A percentile compares a stretch with the other conserved stretches of the same genome.
phyloP scores from a whole-genome alignment of 2,113 vertebrate genomes.

The Brachypteracias leptosomus region DNA sequence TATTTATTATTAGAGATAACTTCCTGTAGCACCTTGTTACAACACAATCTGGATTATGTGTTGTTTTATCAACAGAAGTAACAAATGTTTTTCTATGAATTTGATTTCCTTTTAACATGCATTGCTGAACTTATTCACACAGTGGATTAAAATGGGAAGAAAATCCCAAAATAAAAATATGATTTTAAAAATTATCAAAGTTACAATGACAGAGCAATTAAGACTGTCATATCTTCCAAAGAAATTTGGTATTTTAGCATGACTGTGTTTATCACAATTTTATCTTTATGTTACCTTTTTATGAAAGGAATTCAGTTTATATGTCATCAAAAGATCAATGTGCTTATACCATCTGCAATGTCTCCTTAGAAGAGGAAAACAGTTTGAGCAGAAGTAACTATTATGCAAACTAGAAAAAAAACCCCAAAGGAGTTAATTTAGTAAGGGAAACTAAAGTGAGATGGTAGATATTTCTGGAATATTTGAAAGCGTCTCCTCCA shows the following conservation, averaged over 20 bases:
- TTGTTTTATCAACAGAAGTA: not conserved
- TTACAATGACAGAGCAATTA: not conserved
- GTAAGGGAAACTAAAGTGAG: constrained; percentile 70
- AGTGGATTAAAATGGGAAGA: constrained; percentile 29
- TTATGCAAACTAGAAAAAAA: constrained; percentile 64
- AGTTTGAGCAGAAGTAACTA: constrained; percentile 36
- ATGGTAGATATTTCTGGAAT: constrained; percentile 55
- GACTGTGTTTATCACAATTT: not conserved
- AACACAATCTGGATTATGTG: not conserved
- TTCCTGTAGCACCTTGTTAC: not conserved
- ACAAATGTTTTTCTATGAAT: constrained; percentile 8
- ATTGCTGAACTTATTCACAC: constrained; percentile 8
- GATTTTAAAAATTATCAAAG: not conserved
- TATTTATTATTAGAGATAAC: not conserved
- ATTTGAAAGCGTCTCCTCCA: constrained; percentile 58
- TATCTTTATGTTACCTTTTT: constrained; percentile 43
- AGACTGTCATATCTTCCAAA: not conserved
- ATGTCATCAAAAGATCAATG: constrained; percentile 43
- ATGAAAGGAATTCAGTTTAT: constrained; percentile 57
- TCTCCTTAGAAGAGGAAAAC: constrained; percentile 22
- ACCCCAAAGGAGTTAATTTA: constrained; percentile 66
- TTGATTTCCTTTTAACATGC: constrained; percentile 29
- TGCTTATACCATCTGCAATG: constrained; percentile 16
- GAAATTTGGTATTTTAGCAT: constrained; percentile 9
- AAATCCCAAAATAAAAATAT: not conserved